Conservation (phyloP, 2,888 invertebrate species). For the Alsophila aescularia region DNA sequence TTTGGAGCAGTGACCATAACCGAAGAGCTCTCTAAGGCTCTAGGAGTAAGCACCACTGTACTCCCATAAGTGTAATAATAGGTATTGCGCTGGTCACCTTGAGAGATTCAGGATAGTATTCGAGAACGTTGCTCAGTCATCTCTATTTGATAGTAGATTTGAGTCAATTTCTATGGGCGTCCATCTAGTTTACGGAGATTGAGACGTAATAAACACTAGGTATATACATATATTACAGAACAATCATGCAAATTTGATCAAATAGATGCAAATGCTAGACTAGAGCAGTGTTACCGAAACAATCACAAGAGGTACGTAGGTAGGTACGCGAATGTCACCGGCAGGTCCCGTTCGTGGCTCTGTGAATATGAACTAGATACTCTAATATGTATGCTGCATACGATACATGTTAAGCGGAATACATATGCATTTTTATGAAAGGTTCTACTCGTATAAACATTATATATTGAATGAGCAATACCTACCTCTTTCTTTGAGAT, state of each 20-base stretch:
- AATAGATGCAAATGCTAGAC: background rate
- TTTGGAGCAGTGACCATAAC: too few species aligned
- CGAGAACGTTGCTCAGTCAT: too few species aligned
- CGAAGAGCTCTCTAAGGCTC: too few species aligned
- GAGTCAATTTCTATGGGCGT: too few species aligned
- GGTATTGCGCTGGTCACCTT: too few species aligned
- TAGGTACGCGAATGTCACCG: background rate
- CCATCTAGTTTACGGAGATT: too few species aligned
- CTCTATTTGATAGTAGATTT: too few species aligned
- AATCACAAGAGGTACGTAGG: background rate
- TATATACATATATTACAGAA: background rate
- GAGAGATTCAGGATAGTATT: too few species aligned
- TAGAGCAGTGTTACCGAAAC: background rate
- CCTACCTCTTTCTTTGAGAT: background rate
- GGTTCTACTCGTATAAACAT: background rate
- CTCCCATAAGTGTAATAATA: too few species aligned
- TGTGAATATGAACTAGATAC: background rate
- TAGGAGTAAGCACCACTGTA: too few species aligned
- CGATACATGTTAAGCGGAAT: conserved; percentile 5
- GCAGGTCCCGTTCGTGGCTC: background rate
- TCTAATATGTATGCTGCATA: conserved; percentile 4
- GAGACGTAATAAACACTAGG: background rate
- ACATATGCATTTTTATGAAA: conserved; percentile 5
- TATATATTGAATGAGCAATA: background rate
- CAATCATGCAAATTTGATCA: background rate